These are phyloP conservation scores for Caenorhabditis sulstoni DNA, from an alignment of 2,888 invertebrate species.

Conservation along the genomic window DNA sequence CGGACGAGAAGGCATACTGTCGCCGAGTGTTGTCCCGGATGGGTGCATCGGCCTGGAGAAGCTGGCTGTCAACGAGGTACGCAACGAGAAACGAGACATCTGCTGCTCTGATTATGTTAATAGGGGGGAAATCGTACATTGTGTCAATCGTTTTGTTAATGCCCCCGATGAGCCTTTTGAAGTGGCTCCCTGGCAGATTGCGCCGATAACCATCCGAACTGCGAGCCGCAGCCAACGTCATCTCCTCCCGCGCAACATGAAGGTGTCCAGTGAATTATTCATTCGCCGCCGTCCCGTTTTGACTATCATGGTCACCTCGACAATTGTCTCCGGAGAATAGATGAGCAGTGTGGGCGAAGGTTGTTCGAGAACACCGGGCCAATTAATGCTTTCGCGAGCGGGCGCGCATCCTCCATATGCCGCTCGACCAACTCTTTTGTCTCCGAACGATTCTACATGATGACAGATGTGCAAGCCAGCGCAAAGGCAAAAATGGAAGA, in stretches of 20 bases:
- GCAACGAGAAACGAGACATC: slow-evolving; percentile 78
- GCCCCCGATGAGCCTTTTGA: slow-evolving; percentile 44
- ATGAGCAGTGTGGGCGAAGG: slow-evolving; percentile 9
- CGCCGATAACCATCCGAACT: neutral
- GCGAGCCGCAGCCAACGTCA: neutral
- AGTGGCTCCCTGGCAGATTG: slow-evolving; percentile 16
- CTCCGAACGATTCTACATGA: slow-evolving; percentile 27
- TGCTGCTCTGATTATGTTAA: slow-evolving; percentile 53
- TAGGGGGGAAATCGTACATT: slow-evolving; percentile 26
- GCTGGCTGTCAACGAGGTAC: slow-evolving; percentile 82
- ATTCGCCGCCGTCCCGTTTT: slow-evolving; percentile 10
- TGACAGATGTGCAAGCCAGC: slow-evolving; percentile 31
- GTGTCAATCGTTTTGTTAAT: slow-evolving; percentile 47
- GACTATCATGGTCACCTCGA: slow-evolving; percentile 9
- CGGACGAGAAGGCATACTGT: slow-evolving; percentile 81
- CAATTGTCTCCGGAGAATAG: slow-evolving; percentile 30
- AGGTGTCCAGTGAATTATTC: slow-evolving; percentile 24
- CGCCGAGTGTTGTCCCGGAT: slow-evolving; percentile 83
- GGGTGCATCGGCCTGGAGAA: slow-evolving; percentile 81
- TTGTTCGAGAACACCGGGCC: slow-evolving; percentile 28
- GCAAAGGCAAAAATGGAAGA: neutral
- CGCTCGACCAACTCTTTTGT: slow-evolving; percentile 42
- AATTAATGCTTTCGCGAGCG: slow-evolving; percentile 23
- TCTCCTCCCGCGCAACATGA: neutral
- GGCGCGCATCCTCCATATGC: slow-evolving; percentile 41